Percentiles rank a stretch among this genome's conserved stretches.
phyloP scores from a whole-genome alignment of 2,797 vertebrate genomes.

The Pterois miles region DNA sequence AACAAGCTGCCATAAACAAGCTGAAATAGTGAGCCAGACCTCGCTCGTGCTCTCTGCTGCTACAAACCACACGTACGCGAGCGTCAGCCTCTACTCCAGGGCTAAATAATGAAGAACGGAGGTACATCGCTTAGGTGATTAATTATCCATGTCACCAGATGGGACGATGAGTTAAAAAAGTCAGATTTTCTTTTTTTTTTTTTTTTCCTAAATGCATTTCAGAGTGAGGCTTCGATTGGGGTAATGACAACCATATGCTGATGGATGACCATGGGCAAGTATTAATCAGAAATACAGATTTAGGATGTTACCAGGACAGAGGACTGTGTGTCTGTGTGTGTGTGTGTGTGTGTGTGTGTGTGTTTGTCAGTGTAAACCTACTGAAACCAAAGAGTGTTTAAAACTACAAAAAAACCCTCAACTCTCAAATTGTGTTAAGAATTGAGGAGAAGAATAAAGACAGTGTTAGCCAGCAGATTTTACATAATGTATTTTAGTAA shows the following conservation, averaged over 20 bases:
- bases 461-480: background rate
- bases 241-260: slow-evolving; percentile 81
- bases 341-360: slow-evolving; percentile 10
- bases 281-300: slow-evolving; percentile 83
- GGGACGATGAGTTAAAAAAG: slow-evolving; percentile 68
- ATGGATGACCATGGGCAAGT: slow-evolving; percentile 79
- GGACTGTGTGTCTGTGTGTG: slow-evolving; percentile 8
- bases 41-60: slow-evolving; percentile 9
- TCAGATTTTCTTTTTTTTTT: slow-evolving; percentile 56
- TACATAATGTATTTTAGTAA: slow-evolving; percentile 11
- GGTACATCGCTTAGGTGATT: slow-evolving; percentile 80
- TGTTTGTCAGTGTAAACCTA: background rate
- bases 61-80: slow-evolving; percentile 11
- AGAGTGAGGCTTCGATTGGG: slow-evolving; percentile 77
- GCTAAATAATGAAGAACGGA: slow-evolving; percentile 81
- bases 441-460: background rate
- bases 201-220: slow-evolving; percentile 74
- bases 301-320: slow-evolving; percentile 57
- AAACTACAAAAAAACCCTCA: background rate
- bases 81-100: slow-evolving; percentile 53
- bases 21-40: slow-evolving; percentile 54
- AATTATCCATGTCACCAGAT: slow-evolving; percentile 85
- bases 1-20: slow-evolving; percentile 72
- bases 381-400: background rate
- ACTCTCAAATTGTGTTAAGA: background rate